Base-by-base conservation (phyloP, 2,113 vertebrate species). In the Mola mola region DNA sequence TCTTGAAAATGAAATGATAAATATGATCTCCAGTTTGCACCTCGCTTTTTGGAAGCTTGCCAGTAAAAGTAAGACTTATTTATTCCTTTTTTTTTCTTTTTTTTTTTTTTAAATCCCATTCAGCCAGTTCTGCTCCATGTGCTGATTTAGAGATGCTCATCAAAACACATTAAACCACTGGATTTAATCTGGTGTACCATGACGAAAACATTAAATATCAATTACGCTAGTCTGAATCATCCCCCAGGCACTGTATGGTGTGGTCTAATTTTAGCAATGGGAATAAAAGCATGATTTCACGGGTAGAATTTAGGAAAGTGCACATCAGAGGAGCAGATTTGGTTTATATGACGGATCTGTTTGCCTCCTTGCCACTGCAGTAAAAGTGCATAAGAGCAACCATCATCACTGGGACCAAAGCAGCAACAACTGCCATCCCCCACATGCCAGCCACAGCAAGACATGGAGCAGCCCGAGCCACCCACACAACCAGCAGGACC, bases 361-460 rank as follows among this genome's bases (percentile, higher is more conserved):
- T 68, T 81, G 36, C 17, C 65, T 79, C 24, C 7, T 48, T 82
- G 13, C 52, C 48, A 10, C 26, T 85, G 72, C 91, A 99, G 97
- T 96, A 66, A 98, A 95, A 85, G 92, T 97, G 56, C 96, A 98
- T 90, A 96, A 94, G 90, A 97, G 95, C 34, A 94, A 94, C 70
- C 93, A 94, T 60, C 93, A 92, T 29, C 95, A 93, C 61, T 98
- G 96, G 96, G 96, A 98, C 75, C 94, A 94, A 60, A 94, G 93
- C 38, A 82, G 90, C 86, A 94, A 92, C 87, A 94, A 95, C 89
- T 95, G 93, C 85, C 94, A 94, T 56, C 94, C 93, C 37, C 94
- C 94, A 55, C 93, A 95, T 71, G 93, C 91, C 0, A 91, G 94
- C 46, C 94, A 94, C 84, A 90, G 94, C 87, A 94, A 94, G 89